Base-by-base conservation (phyloP, 2,888 invertebrate genomes). In the Xanthorhoe designata region DNA sequence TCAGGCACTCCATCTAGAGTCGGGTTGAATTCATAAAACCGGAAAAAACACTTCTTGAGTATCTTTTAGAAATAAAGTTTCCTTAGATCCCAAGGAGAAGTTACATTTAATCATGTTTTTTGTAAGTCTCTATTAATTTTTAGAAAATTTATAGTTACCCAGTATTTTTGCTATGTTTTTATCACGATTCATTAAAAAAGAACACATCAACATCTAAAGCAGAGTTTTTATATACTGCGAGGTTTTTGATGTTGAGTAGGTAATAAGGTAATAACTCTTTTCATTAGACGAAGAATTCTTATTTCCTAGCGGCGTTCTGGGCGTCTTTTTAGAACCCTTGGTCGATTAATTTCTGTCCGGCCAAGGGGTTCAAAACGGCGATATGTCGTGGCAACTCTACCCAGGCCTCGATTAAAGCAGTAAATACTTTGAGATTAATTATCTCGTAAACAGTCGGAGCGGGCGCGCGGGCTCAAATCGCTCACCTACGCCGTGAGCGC, bases 341-440 rank as follows among this genome's bases (percentile, higher is more conserved):
- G 32, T 32, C 32, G 4, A 6, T 4, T 4, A 32, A 0, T 6
- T 7, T 15, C 4, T 47, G 29, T 45, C 47, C 54, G 19, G 52
- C 49, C 35, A 38, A 15, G 49, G 24, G 38, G 24, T 15, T 53
- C 35, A 35, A 59, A 64, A 54, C 2, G 24, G 29, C 29, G 10
- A 55, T 13, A 59, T 53, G 45, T 15, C 17, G 54, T 54, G 15
- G 50, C 68, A 67, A 60, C 67, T 57, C 68, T 68, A 68, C 51
- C 83, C 82, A 82, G 82, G 89, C 86, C 91, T 91, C 92, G 93
- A 93, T 93, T 93, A 92, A 92, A 92, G 91, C 92, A 90, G 93
- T 92, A 93, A 93, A 93, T 93, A 93, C 92, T 92, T 91, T 89
- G 90, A 93, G 93, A 93, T 93, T 92, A 93, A 93, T 93, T 93